These are phyloP conservation scores for Phainopepla nitens DNA, from an alignment of 2,113 vertebrate genomes.

Conservation along the genomic window DNA sequence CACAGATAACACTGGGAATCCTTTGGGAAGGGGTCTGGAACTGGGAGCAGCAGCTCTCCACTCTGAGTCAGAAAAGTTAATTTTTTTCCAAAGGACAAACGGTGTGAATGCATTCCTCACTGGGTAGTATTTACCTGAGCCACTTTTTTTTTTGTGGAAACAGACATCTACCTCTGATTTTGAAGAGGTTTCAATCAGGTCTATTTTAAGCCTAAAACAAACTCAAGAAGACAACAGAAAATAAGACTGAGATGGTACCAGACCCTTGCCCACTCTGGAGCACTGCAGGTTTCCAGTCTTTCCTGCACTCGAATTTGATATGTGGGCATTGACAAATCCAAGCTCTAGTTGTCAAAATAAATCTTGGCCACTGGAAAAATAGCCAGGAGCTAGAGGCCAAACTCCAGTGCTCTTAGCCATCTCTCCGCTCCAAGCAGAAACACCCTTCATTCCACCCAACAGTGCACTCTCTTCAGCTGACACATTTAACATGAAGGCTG, in stretches of 20 bases:
- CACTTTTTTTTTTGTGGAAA: not conserved
- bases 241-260: not conserved
- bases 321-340: not conserved
- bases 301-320: not conserved
- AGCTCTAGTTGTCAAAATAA: not conserved
- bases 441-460: not conserved
- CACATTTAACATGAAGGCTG: not conserved
- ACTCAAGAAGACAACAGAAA: not conserved
- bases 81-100: not conserved
- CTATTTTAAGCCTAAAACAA: not conserved
- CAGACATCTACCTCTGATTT: not conserved
- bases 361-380: not conserved
- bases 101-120: not conserved
- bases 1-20: not conserved
- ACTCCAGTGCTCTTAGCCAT: not conserved
- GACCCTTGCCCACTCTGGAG: fast-evolving
- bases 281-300: not conserved
- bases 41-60: not conserved
- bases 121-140: not conserved
- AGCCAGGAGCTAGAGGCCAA: not conserved
- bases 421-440: not conserved
- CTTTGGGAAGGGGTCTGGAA: not conserved
- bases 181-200: not conserved
- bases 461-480: not conserved
- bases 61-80: fast-evolving